A percentile compares a stretch with the other conserved stretches of the same genome.
phyloP scores from a whole-genome alignment of 1,140 invertebrate species.

The Drosophila obscura region DNA sequence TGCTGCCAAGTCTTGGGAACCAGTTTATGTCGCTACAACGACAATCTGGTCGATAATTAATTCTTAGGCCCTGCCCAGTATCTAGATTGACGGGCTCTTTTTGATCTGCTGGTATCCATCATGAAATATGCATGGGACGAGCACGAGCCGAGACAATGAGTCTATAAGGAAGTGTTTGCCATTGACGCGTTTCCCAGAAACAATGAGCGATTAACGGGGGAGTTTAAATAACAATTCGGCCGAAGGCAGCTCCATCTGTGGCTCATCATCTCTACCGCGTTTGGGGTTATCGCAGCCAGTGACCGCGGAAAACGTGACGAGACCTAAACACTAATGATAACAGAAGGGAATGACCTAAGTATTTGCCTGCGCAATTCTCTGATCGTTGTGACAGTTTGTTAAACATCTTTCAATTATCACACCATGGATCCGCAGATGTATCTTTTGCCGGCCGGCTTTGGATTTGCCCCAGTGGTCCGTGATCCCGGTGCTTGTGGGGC shows the following conservation, averaged over 20 bases:
- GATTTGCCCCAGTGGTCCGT: too few species aligned
- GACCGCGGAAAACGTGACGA: conserved; percentile 32
- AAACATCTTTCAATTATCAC: background rate
- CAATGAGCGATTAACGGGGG: conserved; percentile 18
- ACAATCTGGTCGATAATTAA: conserved; percentile 4
- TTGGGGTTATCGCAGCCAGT: conserved; percentile 6
- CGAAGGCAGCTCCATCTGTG: conserved; percentile 12
- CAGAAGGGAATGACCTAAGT: background rate
- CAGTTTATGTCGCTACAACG: conserved; percentile 29
- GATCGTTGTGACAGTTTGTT: conserved; percentile 10
- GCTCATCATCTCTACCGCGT: background rate
- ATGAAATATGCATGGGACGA: conserved; percentile 60
- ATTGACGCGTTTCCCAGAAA: conserved; percentile 10
- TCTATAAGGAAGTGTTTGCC: conserved; percentile 40
- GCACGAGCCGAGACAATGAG: conserved; percentile 8
- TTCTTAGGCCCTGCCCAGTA: background rate
- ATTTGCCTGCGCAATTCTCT: conserved; percentile 55
- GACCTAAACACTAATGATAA: conserved; percentile 27
- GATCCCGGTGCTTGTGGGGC: too few species aligned
- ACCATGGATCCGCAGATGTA: too few species aligned
- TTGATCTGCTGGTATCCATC: conserved; percentile 30
- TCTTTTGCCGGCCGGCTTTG: too few species aligned
- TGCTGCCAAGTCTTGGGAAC: conserved; percentile 9
- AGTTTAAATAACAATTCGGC: conserved; percentile 11
- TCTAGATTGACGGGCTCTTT: conserved; percentile 17